phyloP scores from a whole-genome alignment of 1,140 invertebrate genomes.

The Tribolium castaneum region DNA sequence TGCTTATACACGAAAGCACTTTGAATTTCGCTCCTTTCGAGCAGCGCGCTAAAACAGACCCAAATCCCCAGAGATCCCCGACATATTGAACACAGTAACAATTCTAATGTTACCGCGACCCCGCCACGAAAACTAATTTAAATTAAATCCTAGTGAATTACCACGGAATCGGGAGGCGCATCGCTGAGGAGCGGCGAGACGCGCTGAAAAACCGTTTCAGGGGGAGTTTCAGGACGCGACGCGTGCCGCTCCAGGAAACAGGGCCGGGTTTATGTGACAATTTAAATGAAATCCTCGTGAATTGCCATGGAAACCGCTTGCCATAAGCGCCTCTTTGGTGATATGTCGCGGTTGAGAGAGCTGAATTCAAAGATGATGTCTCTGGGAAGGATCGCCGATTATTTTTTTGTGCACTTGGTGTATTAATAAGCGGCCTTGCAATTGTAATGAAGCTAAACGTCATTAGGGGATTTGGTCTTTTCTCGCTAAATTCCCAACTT shows the following conservation, averaged over 20 bases:
- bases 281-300: conserved; percentile 61
- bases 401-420: conserved; percentile 1
- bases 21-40: conserved; percentile 14
- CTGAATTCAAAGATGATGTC: conserved; percentile 26
- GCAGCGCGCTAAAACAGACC: conserved; percentile 34
- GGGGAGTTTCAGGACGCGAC: conserved; percentile 31
- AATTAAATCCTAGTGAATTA: conserved; percentile 63
- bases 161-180: conserved; percentile 46
- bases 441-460: background rate
- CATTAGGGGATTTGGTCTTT: background rate
- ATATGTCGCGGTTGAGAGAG: conserved; percentile 31
- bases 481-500: background rate
- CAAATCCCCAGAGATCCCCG: conserved; percentile 34
- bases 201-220: background rate
- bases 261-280: conserved; percentile 53
- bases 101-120: conserved; percentile 58
- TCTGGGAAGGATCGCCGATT: background rate
- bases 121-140: conserved; percentile 62
- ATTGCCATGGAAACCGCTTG: conserved; percentile 61
- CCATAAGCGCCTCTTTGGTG: conserved; percentile 49
- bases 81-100: conserved; percentile 50
- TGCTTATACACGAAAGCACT: conserved; percentile 24
- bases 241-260: conserved; percentile 43
- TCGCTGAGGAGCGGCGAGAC: background rate
- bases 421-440: background rate